Evolutionary conservation across 2,113 vertebrate genomes (phyloP), one percentile per base, ranked within the genome.

Genomic region (mouse (Mus musculus)): DNA sequence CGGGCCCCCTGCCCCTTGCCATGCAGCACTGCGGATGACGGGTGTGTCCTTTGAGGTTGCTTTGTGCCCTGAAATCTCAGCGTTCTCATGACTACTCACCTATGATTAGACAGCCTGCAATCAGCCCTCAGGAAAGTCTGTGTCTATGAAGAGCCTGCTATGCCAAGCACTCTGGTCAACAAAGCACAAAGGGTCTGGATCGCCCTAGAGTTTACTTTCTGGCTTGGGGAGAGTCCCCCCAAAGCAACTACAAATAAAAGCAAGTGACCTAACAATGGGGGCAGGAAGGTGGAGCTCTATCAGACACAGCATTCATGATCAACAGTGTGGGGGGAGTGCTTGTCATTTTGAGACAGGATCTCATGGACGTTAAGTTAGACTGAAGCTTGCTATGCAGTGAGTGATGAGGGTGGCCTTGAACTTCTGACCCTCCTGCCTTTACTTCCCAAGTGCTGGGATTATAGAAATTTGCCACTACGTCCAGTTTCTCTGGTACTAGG

Each of bases 71-170:
- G 12, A 59, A 59, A 56, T 42, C 46, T 82, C 46, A 28, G 77
- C 69, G 49, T 81, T 36, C 28, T 28, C 9, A 22, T 30, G 59
- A 39, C 24, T 49, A 13, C 10, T 20, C n/a, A 17, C 3, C 61
- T 0, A 0, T 54, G 14, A 61, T 0, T 42, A 0, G 2, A 33
- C n/a, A 52, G n/a, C 20, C 69, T 84, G 49, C 28, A 46, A 65
- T 26, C 71, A 56, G 17, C 10, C 39, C 36, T 36, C 3, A 10
- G 17, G 10, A 10, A 49, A 65, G 73, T 67, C 90, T 73, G 5
- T 61, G 16, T 46, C 33, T 26, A 13, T 19, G 12, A 22, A 42
- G 46, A 65, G 24, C 72, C 28, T 33, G n/a, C 69, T n/a, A 2
- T 22, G 33, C 69, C 46, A 28, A 52, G 11, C 69, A 16, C 0